Evolutionary conservation across 2,797 vertebrate genomes (phyloP), one percentile per base, ranked within the genome.

Genomic region (Chloroceryle amazona): DNA sequence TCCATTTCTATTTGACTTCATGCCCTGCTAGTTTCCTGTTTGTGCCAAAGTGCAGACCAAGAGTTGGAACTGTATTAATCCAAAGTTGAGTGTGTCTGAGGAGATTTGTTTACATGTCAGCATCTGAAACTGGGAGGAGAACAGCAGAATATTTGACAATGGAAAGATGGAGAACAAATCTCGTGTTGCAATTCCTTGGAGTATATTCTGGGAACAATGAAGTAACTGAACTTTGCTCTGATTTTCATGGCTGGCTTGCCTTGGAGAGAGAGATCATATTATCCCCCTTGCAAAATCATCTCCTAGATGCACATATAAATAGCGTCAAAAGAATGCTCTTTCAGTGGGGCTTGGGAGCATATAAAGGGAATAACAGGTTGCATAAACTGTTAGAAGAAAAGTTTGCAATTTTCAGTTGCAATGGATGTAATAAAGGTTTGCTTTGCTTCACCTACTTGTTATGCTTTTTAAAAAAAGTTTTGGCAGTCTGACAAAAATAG

Each of bases 401-500:
- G 28, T 17, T 94, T 75, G 39, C 86, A 79, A 87, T 62, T 18
- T 66, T 10, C 29, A n/a, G 70, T 91, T 74, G 31, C 11, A 8
- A 19, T 80, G 33, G 54, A 61, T 42, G n/a, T 57, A 81, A 87
- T 47, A 39, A 87, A 85, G 54, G 66, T 41, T 90, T 68, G 47
- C 79, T 94, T 95, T 92, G 16, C 37, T 81, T 93, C 33, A 74
- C 37, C 65, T 90, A 87, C 76, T 61, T 54, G 17, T 94, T 78
- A 61, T 3, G 16, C 17, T 78, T 74, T 3, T 65, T 44, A 10
- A 3, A 35, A 35, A 33, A 31, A 28, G 11, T 75, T 86, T 86
- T 91, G 84, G 55, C 73, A 95, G 55, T 58, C 80, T 93, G 76
- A 93, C 79, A 90, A 87, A 95, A 88, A 47, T 20, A 90, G 65